These are phyloP conservation scores for Toxotes lorentzi DNA, from an alignment of 2,797 vertebrate species.

Conservation along the genomic window DNA sequence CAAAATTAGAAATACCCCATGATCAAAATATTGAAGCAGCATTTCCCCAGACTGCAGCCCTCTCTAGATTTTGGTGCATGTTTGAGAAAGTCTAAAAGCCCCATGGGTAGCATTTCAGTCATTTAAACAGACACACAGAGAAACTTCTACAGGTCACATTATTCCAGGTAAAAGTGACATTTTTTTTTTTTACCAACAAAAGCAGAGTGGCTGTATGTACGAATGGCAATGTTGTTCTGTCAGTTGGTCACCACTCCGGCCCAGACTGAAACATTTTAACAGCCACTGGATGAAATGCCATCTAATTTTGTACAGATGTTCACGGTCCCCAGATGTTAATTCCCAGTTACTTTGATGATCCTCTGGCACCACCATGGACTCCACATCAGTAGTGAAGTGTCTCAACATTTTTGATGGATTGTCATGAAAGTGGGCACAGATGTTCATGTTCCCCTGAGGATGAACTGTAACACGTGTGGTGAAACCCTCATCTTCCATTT, in stretches of 20 bases:
- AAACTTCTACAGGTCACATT: neutral
- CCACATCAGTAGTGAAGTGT: too few species aligned
- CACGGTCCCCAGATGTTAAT: too few species aligned
- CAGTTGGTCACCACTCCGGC: too few species aligned
- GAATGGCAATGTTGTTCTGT: neutral
- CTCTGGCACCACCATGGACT: too few species aligned
- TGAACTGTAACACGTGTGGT: neutral
- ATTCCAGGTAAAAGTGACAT: neutral
- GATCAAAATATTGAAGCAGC: slow-evolving; percentile 36
- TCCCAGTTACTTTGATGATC: too few species aligned
- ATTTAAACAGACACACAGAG: neutral
- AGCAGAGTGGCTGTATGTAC: too few species aligned
- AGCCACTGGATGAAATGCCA: too few species aligned
- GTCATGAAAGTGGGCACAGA: neutral
- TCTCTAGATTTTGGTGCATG: neutral
- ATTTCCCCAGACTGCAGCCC: slow-evolving; percentile 4
- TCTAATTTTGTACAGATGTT: too few species aligned
- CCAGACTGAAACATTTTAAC: too few species aligned
- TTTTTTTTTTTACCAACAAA: neutral
- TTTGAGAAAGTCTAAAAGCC: neutral
- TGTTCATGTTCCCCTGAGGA: neutral
- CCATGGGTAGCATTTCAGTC: neutral
- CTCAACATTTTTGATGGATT: neutral
- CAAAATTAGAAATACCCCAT: slow-evolving; percentile 47
- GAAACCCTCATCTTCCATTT: too few species aligned